Conservation (phyloP, 1,140 invertebrate genomes). For the Physella acuta region DNA sequence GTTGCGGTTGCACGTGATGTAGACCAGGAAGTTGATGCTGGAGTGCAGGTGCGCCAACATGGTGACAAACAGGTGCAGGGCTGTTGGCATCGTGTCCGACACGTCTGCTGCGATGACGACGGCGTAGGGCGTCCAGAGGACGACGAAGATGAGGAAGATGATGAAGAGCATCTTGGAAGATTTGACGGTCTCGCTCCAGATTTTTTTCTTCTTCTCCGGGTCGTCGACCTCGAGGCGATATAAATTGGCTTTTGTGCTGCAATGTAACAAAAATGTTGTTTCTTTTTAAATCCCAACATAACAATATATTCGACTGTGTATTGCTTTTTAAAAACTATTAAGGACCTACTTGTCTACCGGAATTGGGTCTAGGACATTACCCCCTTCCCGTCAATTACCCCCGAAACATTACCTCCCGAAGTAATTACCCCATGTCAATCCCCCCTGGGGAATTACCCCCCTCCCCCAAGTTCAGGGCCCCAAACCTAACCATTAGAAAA, state of each 20-base stretch:
- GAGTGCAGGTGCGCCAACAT: constrained; percentile 54
- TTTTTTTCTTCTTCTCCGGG: constrained; percentile 30
- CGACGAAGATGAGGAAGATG: constrained; percentile 49
- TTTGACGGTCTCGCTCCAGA: constrained; percentile 40
- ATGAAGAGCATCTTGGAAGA: constrained; percentile 48
- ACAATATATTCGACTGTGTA: too few relatives aligned
- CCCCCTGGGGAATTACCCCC: too few relatives aligned
- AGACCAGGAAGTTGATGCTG: constrained; percentile 50
- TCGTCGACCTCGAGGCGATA: constrained; percentile 36
- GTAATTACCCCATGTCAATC: too few relatives aligned
- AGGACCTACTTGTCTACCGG: too few relatives aligned
- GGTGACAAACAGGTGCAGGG: constrained; percentile 49
- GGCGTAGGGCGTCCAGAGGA: constrained; percentile 56
- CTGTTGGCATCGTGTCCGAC: constrained; percentile 36
- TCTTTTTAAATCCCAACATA: too few relatives aligned
- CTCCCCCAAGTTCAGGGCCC: too few relatives aligned
- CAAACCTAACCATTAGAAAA: too few relatives aligned
- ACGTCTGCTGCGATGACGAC: constrained; percentile 47
- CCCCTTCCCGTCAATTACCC: too few relatives aligned
- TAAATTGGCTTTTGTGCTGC: constrained; percentile 39
- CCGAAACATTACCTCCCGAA: too few relatives aligned
- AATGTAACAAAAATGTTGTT: too few relatives aligned
- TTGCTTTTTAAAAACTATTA: too few relatives aligned
- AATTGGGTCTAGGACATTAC: too few relatives aligned
- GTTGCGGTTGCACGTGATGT: constrained; percentile 39